phyloP scores from a whole-genome alignment of 2,888 invertebrate genomes.

The Disparrhopalites patrizii region DNA sequence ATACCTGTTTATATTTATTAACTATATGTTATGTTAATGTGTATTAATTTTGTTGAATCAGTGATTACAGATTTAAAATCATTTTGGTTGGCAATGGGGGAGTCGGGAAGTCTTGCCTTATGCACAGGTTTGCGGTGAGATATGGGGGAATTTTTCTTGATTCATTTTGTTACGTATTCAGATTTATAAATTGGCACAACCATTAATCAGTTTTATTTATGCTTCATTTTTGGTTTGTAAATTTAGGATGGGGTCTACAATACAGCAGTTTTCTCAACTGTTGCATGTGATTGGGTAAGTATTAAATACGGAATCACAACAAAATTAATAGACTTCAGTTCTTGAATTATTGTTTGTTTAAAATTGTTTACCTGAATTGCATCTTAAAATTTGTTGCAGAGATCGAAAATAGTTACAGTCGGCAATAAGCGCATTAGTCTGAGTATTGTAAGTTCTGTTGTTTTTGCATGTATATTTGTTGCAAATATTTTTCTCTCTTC shows the following conservation, averaged over 20 bases:
- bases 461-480: background rate
- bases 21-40: background rate
- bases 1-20: too few species aligned
- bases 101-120: slow-evolving; percentile 89
- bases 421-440: slow-evolving; percentile 41
- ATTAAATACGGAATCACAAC: background rate
- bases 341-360: background rate
- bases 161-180: background rate
- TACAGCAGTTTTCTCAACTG: slow-evolving; percentile 36
- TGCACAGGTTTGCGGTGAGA: slow-evolving; percentile 82
- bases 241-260: slow-evolving; percentile 41
- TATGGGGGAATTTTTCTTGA: background rate
- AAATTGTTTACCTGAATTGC: background rate
- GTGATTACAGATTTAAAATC: slow-evolving; percentile 46
- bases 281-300: slow-evolving; percentile 45
- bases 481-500: background rate
- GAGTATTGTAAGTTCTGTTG: slow-evolving; percentile 35
- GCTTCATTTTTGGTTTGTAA: slow-evolving; percentile 10
- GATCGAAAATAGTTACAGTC: slow-evolving; percentile 38
- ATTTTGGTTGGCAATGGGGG: slow-evolving; percentile 88
- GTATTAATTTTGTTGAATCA: slow-evolving; percentile 18
- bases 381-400: slow-evolving; percentile 20
- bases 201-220: background rate
- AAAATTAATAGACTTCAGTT: background rate
- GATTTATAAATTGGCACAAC: too few species aligned